phyloP scores from a whole-genome alignment of 2,797 vertebrate species.

The Anguilla pacifica region DNA sequence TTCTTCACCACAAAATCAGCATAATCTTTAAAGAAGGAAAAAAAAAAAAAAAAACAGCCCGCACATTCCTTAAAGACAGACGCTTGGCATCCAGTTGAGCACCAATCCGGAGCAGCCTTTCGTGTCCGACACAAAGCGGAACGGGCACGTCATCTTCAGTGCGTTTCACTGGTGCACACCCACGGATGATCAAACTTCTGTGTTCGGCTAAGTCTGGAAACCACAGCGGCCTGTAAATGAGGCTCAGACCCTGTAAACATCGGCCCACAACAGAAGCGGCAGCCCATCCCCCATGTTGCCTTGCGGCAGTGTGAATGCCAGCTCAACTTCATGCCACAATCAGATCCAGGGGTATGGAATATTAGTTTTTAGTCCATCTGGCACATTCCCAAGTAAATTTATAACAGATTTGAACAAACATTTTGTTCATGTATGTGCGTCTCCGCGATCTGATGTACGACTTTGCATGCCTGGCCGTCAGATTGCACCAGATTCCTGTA shows the following conservation, averaged over 20 bases:
- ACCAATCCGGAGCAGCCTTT: conserved; percentile 21
- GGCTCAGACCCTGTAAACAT: conserved; percentile 40
- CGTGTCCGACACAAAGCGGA: conserved; percentile 44
- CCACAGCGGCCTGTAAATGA: conserved; percentile 41
- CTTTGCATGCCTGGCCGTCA: neutral
- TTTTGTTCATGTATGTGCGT: neutral
- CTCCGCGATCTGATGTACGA: neutral
- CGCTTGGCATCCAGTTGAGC: neutral
- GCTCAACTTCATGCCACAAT: neutral
- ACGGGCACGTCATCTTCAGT: conserved; percentile 49
- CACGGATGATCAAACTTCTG: conserved; percentile 50
- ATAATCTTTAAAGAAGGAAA: neutral
- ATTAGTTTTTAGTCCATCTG: neutral
- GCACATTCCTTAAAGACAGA: neutral
- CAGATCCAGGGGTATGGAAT: neutral
- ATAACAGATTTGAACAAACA: neutral
- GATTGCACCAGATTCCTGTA: neutral
- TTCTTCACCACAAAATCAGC: neutral
- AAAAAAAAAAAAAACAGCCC: neutral
- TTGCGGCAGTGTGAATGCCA: neutral
- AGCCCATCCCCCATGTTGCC: neutral
- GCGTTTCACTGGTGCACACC: conserved; percentile 40
- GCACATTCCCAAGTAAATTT: neutral
- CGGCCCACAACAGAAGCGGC: conserved; percentile 52
- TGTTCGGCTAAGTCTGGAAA: conserved; percentile 52